Evolutionary conservation across 2,113 vertebrate genomes (phyloP).

Genomic region (Menidia beryllina): DNA sequence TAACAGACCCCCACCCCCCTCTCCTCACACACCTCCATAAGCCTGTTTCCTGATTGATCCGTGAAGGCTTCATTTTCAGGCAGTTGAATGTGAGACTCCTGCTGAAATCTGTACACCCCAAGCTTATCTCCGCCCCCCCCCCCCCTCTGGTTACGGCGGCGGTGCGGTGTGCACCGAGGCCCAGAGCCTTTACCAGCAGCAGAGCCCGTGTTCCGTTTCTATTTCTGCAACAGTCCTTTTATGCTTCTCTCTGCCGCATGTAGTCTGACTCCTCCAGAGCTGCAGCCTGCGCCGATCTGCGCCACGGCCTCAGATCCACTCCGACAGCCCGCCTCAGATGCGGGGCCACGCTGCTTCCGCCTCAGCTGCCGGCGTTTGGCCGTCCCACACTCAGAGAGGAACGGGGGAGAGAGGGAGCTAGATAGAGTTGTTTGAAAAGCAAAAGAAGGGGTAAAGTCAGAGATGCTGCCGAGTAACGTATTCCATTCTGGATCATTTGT

Average conservation of each 20-base stretch:
- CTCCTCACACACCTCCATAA: slow-evolving; percentile 39
- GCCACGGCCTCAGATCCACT: slow-evolving; percentile 49
- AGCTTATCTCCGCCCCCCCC: slow-evolving; percentile 32
- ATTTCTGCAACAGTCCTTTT: slow-evolving; percentile 66
- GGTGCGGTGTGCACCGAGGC: slow-evolving; percentile 29
- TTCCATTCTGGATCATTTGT: slow-evolving; percentile 6
- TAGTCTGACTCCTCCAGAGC: slow-evolving; percentile 61
- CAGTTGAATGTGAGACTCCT: slow-evolving; percentile 27
- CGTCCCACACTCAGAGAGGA: not conserved
- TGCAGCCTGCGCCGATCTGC: slow-evolving; percentile 47
- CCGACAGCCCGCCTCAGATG: slow-evolving; percentile 49
- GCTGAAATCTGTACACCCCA: slow-evolving; percentile 41
- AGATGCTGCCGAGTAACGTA: slow-evolving; percentile 5
- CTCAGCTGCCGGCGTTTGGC: slow-evolving; percentile 30
- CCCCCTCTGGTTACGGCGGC: slow-evolving; percentile 32
- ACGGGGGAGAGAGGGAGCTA: slow-evolving; percentile 1
- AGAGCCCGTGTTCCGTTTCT: slow-evolving; percentile 46
- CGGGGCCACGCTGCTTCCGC: slow-evolving; percentile 21
- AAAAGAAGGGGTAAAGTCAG: not conserved
- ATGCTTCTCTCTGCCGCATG: slow-evolving; percentile 31
- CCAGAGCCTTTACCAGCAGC: slow-evolving; percentile 34
- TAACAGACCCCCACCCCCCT: slow-evolving; percentile 40
- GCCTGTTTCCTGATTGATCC: slow-evolving; percentile 38
- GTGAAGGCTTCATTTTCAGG: slow-evolving; percentile 16
- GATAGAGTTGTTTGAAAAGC: not conserved